Evolutionary conservation across 1,140 invertebrate genomes (phyloP).

Genomic region (Coenobita brevimanus): DNA sequence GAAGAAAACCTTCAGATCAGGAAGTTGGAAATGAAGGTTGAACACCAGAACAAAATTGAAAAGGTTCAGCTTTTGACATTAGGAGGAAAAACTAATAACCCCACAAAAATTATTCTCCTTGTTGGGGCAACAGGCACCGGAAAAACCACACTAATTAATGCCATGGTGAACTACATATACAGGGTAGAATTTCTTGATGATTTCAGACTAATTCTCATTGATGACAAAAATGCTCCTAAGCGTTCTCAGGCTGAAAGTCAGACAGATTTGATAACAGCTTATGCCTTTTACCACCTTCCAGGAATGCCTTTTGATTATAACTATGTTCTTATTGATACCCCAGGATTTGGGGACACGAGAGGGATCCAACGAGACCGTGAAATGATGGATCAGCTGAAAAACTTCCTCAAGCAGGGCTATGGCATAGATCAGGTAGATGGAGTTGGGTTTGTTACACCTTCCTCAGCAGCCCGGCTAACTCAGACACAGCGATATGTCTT

Average conservation of each 20-base stretch:
- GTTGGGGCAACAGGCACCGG: conserved; percentile 26
- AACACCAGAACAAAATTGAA: conserved; percentile 17
- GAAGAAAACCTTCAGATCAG: no score
- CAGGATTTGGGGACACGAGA: conserved; percentile 44
- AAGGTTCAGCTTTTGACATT: conserved; percentile 31
- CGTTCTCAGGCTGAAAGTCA: conserved; percentile 38
- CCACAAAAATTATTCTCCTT: conserved; percentile 36
- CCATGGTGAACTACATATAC: conserved; percentile 38
- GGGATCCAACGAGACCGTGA: conserved; percentile 36
- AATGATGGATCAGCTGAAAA: conserved; percentile 35
- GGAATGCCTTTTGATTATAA: conserved; percentile 43
- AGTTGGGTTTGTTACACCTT: conserved; percentile 41
- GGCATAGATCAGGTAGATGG: conserved; percentile 41
- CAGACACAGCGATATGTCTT: conserved; percentile 41
- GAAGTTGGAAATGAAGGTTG: no score
- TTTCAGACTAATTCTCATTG: conserved; percentile 32
- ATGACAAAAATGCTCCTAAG: conserved; percentile 37
- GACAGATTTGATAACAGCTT: conserved; percentile 38
- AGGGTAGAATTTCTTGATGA: conserved; percentile 29
- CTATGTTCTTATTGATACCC: conserved; percentile 35
- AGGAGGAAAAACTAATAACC: conserved; percentile 7
- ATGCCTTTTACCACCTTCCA: conserved; percentile 22
- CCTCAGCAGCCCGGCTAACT: conserved; percentile 31
- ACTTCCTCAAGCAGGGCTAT: conserved; percentile 24
- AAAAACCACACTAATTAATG: conserved; percentile 41